These are phyloP conservation scores for Trigoniulus corallinus DNA, from an alignment of 1,140 invertebrate genomes.

Conservation along the genomic window DNA sequence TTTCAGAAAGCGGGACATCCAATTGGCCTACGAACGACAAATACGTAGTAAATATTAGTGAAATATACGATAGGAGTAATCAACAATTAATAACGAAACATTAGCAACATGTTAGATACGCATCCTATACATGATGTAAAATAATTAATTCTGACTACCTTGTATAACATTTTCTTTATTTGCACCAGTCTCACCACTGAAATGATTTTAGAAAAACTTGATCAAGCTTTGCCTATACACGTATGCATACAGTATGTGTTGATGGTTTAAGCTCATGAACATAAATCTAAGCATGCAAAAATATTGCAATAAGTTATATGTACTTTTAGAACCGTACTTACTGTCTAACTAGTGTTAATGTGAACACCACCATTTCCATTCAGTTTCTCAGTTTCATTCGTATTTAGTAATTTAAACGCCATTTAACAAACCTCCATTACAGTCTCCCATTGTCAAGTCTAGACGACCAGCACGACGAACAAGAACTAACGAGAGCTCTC, in stretches of 20 bases:
- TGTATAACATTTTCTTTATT: conserved; percentile 26
- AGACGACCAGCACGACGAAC: too few species aligned
- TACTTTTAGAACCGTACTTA: background rate
- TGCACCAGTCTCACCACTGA: conserved; percentile 25
- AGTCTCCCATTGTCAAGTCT: too few species aligned
- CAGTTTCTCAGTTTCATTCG: too few species aligned
- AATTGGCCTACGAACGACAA: conserved; percentile 20
- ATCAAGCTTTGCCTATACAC: background rate
- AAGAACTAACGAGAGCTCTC: too few species aligned
- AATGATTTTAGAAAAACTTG: conserved; percentile 9
- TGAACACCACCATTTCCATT: conserved; percentile 1
- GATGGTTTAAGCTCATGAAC: background rate
- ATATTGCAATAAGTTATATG: background rate
- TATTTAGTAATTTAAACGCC: too few species aligned
- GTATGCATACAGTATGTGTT: background rate
- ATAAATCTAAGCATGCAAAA: background rate
- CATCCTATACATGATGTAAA: background rate
- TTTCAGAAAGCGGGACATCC: conserved; percentile 22
- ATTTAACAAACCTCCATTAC: too few species aligned
- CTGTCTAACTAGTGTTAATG: conserved; percentile 1
- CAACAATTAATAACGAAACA: background rate
- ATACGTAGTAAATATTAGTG: background rate
- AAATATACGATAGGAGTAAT: background rate
- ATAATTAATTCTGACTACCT: conserved; percentile 16
- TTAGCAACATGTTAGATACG: background rate